These are phyloP conservation scores for Pterostichus niger DNA, from an alignment of 2,888 invertebrate genomes.

Conservation along the genomic window DNA sequence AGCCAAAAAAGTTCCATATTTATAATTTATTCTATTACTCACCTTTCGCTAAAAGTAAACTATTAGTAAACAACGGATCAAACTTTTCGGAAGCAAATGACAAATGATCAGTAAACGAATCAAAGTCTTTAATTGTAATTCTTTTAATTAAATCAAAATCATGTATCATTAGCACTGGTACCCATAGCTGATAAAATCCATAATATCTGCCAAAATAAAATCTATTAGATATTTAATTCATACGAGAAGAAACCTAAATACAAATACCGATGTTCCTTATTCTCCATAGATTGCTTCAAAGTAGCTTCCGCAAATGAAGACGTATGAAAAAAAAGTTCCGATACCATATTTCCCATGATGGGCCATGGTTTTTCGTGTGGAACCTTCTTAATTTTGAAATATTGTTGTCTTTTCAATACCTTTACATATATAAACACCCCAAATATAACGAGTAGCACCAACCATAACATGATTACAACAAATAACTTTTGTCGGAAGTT, in stretches of 20 bases:
- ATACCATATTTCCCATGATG: slow-evolving; percentile 63
- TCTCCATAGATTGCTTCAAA: not conserved
- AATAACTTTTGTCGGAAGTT: not conserved
- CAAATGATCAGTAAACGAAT: slow-evolving; percentile 77
- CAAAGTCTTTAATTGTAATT: slow-evolving; percentile 79
- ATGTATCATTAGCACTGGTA: slow-evolving; percentile 76
- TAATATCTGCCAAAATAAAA: slow-evolving; percentile 62
- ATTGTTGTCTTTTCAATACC: slow-evolving; percentile 65
- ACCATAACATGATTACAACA: slow-evolving; percentile 42
- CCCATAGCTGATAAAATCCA: slow-evolving; percentile 66
- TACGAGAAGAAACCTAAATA: too few relatives aligned
- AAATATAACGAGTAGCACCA: slow-evolving; percentile 49
- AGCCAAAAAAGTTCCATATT: not conserved
- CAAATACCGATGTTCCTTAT: not conserved
- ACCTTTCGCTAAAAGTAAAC: slow-evolving; percentile 60
- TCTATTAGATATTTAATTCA: too few relatives aligned
- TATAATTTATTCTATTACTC: not conserved
- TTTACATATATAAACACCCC: slow-evolving; percentile 65
- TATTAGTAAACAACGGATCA: slow-evolving; percentile 76
- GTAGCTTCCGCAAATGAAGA: not conserved
- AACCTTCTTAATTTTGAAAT: slow-evolving; percentile 61
- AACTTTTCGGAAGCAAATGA: slow-evolving; percentile 69
- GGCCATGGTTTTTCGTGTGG: slow-evolving; percentile 65
- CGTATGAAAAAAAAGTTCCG: not conserved
- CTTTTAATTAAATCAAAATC: slow-evolving; percentile 80